Evolutionary conservation across 92 coral and sea anemone species (phyloP).

Genomic region (Metridium senile): DNA sequence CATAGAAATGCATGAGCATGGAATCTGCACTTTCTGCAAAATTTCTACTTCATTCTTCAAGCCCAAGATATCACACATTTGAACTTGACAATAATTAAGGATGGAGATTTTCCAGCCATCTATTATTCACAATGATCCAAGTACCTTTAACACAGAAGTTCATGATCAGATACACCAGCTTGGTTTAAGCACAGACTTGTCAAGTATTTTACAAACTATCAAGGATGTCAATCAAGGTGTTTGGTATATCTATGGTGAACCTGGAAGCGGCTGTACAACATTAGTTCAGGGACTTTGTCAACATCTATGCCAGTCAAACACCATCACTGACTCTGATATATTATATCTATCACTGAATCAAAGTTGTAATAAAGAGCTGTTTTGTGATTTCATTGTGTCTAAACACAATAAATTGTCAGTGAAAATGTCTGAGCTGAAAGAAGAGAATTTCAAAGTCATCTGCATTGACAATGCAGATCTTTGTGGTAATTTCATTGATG

Average conservation of each 20-base stretch:
- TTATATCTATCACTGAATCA: constrained; percentile 48
- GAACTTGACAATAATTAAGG: neutral
- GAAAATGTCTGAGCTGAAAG: constrained; percentile 44
- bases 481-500: constrained; percentile 42
- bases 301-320: constrained; percentile 25
- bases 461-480: constrained; percentile 70
- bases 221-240: neutral
- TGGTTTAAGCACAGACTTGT: neutral
- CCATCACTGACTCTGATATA: constrained; percentile 43
- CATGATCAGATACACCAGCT: neutral
- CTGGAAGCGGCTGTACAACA: constrained; percentile 89
- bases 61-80: no score
- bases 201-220: constrained; percentile 4
- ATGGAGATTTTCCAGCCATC: constrained; percentile 20
- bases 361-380: constrained; percentile 49
- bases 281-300: constrained; percentile 58
- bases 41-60: no score
- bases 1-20: no score
- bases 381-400: constrained; percentile 77
- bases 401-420: constrained; percentile 53
- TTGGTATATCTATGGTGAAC: constrained; percentile 58
- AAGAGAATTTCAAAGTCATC: constrained; percentile 53
- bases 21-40: no score
- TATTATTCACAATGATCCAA: neutral
- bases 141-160: constrained; percentile 1